phyloP scores from a whole-genome alignment of 1,140 invertebrate species.

The Sinella curviseta region DNA sequence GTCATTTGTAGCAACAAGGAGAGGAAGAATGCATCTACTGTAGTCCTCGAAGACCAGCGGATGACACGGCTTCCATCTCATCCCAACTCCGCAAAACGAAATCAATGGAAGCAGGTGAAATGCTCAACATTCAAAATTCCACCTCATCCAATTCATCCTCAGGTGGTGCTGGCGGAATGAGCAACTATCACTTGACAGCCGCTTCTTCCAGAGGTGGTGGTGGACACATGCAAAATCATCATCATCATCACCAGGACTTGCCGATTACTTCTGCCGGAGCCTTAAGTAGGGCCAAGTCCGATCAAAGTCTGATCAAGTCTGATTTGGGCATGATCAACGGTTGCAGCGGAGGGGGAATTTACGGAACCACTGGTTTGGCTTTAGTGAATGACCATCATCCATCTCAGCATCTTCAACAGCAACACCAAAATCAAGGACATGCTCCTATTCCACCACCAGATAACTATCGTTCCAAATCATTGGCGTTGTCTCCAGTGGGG shows the following conservation, averaged over 20 bases:
- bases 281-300: conserved; percentile 73
- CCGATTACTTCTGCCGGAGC: conserved; percentile 35
- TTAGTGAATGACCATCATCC: background rate
- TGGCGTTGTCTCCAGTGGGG: conserved; percentile 60
- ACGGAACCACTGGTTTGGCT: conserved; percentile 6
- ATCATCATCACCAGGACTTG: conserved; percentile 30
- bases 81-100: conserved; percentile 80
- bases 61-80: conserved; percentile 63
- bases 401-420: background rate
- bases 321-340: conserved; percentile 57
- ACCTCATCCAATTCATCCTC: background rate
- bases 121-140: conserved; percentile 35
- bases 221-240: background rate
- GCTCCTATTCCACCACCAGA: background rate
- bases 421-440: background rate
- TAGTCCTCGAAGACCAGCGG: conserved; percentile 63
- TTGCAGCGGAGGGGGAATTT: conserved; percentile 12
- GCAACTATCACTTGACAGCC: background rate
- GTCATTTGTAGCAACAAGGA: conserved; percentile 67
- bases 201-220: background rate
- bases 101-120: conserved; percentile 76
- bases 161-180: background rate
- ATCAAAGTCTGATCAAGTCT: too few relatives aligned
- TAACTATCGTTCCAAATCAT: conserved; percentile 66
- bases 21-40: conserved; percentile 64